Base-by-base conservation (phyloP, 2,113 vertebrate species). In the Ondatra zibethicus region DNA sequence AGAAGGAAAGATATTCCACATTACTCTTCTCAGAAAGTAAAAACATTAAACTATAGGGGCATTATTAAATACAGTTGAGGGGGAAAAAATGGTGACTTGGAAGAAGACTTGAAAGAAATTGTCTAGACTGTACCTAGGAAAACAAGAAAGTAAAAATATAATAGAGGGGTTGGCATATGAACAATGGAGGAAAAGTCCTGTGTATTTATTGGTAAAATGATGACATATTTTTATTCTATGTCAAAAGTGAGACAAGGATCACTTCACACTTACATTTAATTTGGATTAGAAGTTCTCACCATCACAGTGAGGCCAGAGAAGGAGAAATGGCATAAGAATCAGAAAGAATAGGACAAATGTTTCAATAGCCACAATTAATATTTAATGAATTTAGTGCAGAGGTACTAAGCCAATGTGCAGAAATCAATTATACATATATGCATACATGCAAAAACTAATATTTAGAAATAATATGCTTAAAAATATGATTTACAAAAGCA, bases 71-170 rank as follows among this genome's bases (percentile, higher is more conserved):
- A 65, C n/a, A 23, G n/a, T 45, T 29, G 65, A 95, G 7, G 25
- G 2, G 31, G 72, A 29, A 75, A 58, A 81, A 77, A 65, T 76
- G 58, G 50, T 58, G 45, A 76, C 47, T 14, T 76, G 88, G 72
- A 95, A 75, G 19, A 91, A 89, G 42, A 86, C 27, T 65, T 68
- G 65, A 52, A 93, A 77, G 61, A 81, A 96, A 82, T 45, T 25
- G 39, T 65, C 61, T 33, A 92, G 68, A 92, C 42, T 6, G 19
- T 52, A 61, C 3, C 1, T 11, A 7, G 50, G 45, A 89, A 88
- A 89, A 58, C 23, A 86, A 16, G 31, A 55, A 91, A 81, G 14
- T 50, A 39, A 31, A 61, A 52, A 29, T 14, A 45, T 7, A 65
- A 72, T 19, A 31, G 52, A 63, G 63, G 39, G 29, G 7, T 23